These are phyloP conservation scores for Antechinus flavipes DNA, from an alignment of 2,113 vertebrate species.

Conservation along the genomic window DNA sequence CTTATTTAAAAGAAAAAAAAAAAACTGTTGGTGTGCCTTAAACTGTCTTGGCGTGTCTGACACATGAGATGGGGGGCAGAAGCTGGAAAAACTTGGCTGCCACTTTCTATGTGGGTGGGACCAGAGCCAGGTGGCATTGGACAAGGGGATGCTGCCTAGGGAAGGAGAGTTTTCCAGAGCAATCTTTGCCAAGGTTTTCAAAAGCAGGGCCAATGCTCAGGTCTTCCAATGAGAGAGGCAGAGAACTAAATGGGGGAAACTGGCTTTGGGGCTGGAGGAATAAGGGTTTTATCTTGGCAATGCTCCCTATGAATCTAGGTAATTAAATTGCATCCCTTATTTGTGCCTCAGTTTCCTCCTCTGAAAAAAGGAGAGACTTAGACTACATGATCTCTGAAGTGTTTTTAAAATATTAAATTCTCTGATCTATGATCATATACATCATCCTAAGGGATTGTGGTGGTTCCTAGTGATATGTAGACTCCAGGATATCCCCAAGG, in stretches of 20 bases:
- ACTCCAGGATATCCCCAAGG: not conserved
- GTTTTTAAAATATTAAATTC: not conserved
- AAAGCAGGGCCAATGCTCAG: not conserved
- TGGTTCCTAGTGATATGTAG: not conserved
- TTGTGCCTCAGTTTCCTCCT: slow-evolving; percentile 8
- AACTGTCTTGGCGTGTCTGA: not conserved
- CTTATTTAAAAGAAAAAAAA: not conserved
- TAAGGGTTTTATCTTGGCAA: not conserved
- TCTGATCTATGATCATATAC: not conserved
- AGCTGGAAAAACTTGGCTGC: not conserved
- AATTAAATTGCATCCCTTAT: not conserved
- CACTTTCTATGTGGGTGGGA: not conserved
- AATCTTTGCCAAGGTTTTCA: not conserved
- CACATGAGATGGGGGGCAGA: not conserved
- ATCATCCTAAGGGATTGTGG: not conserved
- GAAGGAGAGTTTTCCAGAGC: not conserved
- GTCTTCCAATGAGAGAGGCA: not conserved
- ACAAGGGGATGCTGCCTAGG: not conserved
- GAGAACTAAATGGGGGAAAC: not conserved
- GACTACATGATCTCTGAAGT: not conserved
- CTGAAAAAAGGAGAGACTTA: not conserved
- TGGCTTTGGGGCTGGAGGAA: not conserved
- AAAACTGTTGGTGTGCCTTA: not conserved
- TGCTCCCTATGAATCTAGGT: not conserved
- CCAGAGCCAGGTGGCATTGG: not conserved